Base-by-base conservation (phyloP, 1,140 invertebrate genomes). In the Zaprionus nigranus region DNA sequence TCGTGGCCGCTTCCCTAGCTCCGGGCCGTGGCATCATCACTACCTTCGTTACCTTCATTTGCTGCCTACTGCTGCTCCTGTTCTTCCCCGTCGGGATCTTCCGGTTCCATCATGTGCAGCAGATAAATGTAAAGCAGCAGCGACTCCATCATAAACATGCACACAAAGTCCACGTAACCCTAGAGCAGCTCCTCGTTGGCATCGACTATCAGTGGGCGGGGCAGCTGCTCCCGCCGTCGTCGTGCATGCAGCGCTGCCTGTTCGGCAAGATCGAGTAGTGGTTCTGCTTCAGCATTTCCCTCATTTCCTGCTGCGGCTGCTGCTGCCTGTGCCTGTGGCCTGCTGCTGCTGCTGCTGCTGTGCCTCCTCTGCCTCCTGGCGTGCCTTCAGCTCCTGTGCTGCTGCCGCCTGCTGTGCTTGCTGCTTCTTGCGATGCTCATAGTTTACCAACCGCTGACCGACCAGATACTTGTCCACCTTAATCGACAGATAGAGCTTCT, bases 381-480 rank as follows among this genome's bases (percentile, higher is more conserved):
- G 65, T 15, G 76, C 82, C 61, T 66, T 82, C 12, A 64, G 40
- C 64, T 90, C 88, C 65, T 93, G 92, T 28, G 93, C 93, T 69
- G 94, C 93, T 13, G 79, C 53, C 22, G 63, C 70, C 5, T 78
- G 75, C 24, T 79, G 75, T 49, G 88, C 79, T 38, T 93, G 93
- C 75, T 94, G 94, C 82, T 95, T 95, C 74, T 95, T 95, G 64
- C 96, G 94, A 92, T 97, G 96, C 91, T 99, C 97, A 93, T 99
- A 99, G 93, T 99, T 99, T 0, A 99, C 98, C 62, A 99, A 94
- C 64, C 98, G 95, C 86, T 98, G 96, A 0, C 98, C 98, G 3
- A 99, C 98, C 26, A 99, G 94, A 94, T 99, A 99, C 94, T 99
- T 99, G 92, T 99, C 99, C 94, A 99, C 99, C 93, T 99, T 99